phyloP scores from a whole-genome alignment of 1,140 invertebrate genomes.

The Steinernema khuongi region DNA sequence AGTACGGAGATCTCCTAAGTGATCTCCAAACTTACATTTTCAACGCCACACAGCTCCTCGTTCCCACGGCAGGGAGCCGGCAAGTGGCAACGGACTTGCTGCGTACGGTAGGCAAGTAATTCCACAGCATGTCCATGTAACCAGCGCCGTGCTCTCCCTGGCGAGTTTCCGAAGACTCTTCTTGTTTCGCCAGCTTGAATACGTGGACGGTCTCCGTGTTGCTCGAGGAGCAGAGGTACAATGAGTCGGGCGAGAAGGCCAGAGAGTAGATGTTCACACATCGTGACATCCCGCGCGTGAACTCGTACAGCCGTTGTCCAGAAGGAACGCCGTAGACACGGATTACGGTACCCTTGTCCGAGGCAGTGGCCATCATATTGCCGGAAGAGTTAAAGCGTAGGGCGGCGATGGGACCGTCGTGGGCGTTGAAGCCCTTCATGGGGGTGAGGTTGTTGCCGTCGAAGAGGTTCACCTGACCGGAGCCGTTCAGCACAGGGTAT shows the following conservation, averaged over 20 bases:
- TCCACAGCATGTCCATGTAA: constrained; percentile 5
- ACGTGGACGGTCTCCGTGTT: constrained; percentile 98
- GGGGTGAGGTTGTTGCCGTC: constrained; percentile 78
- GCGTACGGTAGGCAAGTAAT: background rate
- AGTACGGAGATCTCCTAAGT: too few species aligned
- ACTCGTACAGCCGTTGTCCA: constrained; percentile 84
- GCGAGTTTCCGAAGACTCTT: background rate
- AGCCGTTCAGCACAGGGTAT: constrained; percentile 72
- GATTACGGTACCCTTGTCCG: constrained; percentile 90
- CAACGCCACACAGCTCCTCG: constrained; percentile 1
- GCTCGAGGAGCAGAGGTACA: constrained; percentile 83
- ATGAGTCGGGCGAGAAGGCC: constrained; percentile 82
- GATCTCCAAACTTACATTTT: background rate
- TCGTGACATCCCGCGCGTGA: constrained; percentile 90
- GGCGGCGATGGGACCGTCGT: constrained; percentile 89
- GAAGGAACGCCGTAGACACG: constrained; percentile 83
- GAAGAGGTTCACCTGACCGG: constrained; percentile 86
- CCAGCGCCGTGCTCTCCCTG: background rate
- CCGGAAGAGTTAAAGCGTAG: constrained; percentile 84
- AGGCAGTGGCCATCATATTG: constrained; percentile 80
- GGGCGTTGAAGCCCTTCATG: constrained; percentile 67
- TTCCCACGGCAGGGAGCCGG: background rate
- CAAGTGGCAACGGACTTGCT: background rate
- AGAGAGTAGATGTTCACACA: constrained; percentile 79
- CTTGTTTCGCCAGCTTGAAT: constrained; percentile 73